These are phyloP conservation scores for Kryptopterus vitreolus DNA, from an alignment of 2,797 vertebrate genomes.

Conservation along the genomic window DNA sequence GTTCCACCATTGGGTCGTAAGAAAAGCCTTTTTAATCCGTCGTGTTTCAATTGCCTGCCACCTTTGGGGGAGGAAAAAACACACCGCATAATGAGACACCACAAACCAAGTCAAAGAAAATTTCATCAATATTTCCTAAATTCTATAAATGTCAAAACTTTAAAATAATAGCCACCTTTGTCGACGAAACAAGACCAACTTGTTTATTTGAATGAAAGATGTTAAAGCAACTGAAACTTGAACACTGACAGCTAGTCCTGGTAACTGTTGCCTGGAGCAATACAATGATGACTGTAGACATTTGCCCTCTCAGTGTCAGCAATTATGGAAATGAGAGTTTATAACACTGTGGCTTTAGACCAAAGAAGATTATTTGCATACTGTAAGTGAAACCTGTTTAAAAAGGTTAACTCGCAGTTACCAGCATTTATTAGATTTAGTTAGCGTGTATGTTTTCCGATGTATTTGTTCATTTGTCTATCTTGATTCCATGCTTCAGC, in stretches of 20 bases:
- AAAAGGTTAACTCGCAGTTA: neutral
- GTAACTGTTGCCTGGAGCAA: conserved; percentile 18
- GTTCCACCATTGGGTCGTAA: neutral
- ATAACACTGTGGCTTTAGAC: conserved; percentile 11
- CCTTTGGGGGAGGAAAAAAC: neutral
- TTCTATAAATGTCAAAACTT: neutral
- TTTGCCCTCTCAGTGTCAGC: neutral
- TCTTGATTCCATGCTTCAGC: neutral
- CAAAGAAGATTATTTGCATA: conserved; percentile 15
- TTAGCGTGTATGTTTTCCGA: neutral
- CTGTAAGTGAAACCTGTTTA: conserved; percentile 10
- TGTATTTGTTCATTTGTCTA: neutral
- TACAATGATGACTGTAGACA: neutral
- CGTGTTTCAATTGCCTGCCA: neutral
- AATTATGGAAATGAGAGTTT: conserved; percentile 36
- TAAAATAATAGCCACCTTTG: neutral
- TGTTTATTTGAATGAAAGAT: conserved; percentile 21
- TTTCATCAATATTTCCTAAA: too few relatives aligned
- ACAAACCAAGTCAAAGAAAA: neutral
- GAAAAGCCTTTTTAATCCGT: too few relatives aligned
- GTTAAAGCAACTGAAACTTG: conserved; percentile 22
- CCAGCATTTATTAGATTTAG: neutral
- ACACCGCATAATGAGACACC: neutral
- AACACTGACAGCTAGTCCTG: neutral
- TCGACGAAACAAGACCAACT: neutral